A percentile compares a stretch with the other conserved stretches of the same genome.
Evolutionary conservation across 2,888 invertebrate genomes (phyloP).

Genomic region (Philaethria dido): DNA sequence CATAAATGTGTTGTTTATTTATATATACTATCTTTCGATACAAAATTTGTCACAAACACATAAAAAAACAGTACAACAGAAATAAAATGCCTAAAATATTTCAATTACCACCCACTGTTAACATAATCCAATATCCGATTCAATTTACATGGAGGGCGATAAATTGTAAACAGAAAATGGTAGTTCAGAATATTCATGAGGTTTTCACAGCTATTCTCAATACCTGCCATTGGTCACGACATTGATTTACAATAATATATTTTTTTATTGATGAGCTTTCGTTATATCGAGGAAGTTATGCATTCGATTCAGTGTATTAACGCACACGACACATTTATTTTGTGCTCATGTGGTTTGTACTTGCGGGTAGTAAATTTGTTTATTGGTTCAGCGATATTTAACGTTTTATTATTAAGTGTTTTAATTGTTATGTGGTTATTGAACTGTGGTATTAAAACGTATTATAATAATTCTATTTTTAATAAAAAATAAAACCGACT

Average conservation of each 20-base stretch:
- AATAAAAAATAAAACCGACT: too few species aligned
- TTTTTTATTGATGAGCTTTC: constrained; percentile 17
- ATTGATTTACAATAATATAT: constrained; percentile 44
- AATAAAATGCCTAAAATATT: constrained; percentile 33
- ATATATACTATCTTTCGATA: background rate
- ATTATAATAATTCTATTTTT: too few species aligned
- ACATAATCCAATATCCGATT: constrained; percentile 41
- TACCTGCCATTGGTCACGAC: constrained; percentile 55
- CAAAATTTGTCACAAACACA: constrained; percentile 6
- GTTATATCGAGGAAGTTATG: constrained; percentile 11
- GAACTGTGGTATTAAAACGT: background rate
- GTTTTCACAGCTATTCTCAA: constrained; percentile 53
- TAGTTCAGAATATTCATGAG: constrained; percentile 52
- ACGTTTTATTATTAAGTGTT: background rate
- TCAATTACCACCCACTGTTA: constrained; percentile 40
- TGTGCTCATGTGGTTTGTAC: background rate
- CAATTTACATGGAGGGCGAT: constrained; percentile 43
- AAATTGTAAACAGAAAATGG: constrained; percentile 48
- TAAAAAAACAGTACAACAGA: background rate
- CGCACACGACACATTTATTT: background rate
- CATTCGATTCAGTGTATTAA: constrained; percentile 10
- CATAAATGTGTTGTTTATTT: too few species aligned
- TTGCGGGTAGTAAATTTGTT: background rate
- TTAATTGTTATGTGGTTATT: background rate
- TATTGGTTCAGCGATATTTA: background rate